A percentile compares a stretch with the other conserved stretches of the same genome.
Conservation (phyloP, 2,888 invertebrate genomes). For the Rotaria sp. region DNA sequence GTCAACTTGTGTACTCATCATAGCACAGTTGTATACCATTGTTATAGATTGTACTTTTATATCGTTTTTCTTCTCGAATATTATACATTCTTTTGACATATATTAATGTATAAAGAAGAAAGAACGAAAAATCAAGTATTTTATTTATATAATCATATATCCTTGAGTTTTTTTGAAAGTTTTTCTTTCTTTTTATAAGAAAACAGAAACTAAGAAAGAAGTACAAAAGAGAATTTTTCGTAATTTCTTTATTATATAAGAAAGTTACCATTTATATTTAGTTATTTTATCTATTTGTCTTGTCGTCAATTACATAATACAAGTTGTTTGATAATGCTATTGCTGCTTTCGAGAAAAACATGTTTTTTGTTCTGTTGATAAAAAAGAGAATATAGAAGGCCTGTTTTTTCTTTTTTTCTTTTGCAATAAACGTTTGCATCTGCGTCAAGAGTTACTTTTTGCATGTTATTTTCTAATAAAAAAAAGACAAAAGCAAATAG, state of each 20-base stretch:
- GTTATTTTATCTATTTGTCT: not conserved
- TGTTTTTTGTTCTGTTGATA: not conserved
- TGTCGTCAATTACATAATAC: not conserved
- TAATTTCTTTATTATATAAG: not conserved
- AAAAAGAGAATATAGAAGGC: not conserved
- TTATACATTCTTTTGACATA: not conserved
- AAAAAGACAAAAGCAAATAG: not conserved
- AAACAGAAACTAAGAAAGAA: no score
- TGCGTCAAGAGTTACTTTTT: not conserved
- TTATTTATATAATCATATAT: no score
- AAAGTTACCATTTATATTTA: not conserved
- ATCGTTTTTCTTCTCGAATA: not conserved
- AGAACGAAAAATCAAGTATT: not conserved
- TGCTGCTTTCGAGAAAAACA: not conserved
- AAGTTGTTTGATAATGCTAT: not conserved
- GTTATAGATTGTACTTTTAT: not conserved
- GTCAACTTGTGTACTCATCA: not conserved
- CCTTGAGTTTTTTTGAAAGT: no score
- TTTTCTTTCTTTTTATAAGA: no score
- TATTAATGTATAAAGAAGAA: not conserved
- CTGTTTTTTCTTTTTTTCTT: not conserved
- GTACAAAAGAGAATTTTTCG: not conserved
- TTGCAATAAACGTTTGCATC: not conserved
- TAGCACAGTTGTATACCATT: not conserved
- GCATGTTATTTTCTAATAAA: not conserved